These are phyloP conservation scores for Spea multiplicata DNA, from an alignment of 2,113 vertebrate genomes.

Conservation along the genomic window DNA sequence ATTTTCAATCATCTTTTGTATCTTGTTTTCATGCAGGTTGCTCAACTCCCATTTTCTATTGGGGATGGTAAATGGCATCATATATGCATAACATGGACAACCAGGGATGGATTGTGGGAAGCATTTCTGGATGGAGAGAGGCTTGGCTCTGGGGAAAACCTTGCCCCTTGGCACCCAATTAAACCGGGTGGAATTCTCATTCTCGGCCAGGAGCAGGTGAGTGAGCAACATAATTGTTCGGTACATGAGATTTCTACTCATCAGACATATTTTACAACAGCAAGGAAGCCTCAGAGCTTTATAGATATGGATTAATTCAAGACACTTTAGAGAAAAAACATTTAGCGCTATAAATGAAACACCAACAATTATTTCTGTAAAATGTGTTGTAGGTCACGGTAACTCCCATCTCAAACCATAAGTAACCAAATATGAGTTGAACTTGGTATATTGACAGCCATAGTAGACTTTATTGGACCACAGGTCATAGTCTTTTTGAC, in stretches of 20 bases:
- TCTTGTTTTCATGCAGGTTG: conserved; percentile 69
- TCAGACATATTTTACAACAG: background rate
- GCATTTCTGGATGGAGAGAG: conserved; percentile 96
- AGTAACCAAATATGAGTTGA: too few relatives aligned
- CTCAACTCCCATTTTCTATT: conserved; percentile 88
- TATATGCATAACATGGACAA: conserved; percentile 96
- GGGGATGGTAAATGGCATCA: conserved; percentile 97
- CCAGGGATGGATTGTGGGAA: conserved; percentile 95
- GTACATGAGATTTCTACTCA: conserved; percentile 13
- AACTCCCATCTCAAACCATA: too few relatives aligned
- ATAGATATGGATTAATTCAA: too few relatives aligned
- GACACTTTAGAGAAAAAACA: too few relatives aligned
- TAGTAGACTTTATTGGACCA: too few relatives aligned
- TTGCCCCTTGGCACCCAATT: conserved; percentile 98
- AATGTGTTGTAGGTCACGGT: too few relatives aligned
- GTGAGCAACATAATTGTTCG: too few relatives aligned
- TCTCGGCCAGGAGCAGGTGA: conserved; percentile 96
- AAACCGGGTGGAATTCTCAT: conserved; percentile 94
- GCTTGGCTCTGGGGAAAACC: conserved; percentile 90
- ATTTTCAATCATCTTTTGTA: background rate
- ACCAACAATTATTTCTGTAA: too few relatives aligned
- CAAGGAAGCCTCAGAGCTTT: too few relatives aligned
- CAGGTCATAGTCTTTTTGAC: too few relatives aligned
- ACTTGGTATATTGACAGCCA: too few relatives aligned
- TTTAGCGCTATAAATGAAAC: too few relatives aligned